Evolutionary conservation across 2,888 invertebrate species (phyloP).

Genomic region (Calameuta filiformis): DNA sequence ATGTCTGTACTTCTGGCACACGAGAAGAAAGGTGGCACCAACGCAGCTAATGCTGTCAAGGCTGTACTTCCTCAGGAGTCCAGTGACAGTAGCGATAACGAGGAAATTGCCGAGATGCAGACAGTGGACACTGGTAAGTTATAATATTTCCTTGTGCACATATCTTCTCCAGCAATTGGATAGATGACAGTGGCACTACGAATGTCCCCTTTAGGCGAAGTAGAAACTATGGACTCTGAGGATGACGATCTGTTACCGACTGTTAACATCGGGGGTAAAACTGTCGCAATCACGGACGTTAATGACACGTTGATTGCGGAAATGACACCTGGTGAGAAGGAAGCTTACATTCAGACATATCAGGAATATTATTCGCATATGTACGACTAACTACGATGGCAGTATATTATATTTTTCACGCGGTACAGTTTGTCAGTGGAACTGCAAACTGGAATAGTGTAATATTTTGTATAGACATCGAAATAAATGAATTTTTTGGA

Average conservation of each 20-base stretch:
- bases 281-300: conserved; percentile 85
- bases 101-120: conserved; percentile 76
- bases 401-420: conserved; percentile 20
- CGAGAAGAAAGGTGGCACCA: conserved; percentile 79
- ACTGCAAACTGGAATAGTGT: conserved; percentile 28
- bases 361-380: conserved; percentile 94
- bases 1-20: conserved; percentile 92
- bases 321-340: conserved; percentile 94
- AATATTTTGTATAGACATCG: conserved; percentile 54
- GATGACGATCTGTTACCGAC: conserved; percentile 84
- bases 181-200: background rate
- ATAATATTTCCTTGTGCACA: background rate
- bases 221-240: conserved; percentile 81
- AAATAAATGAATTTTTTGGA: conserved; percentile 40
- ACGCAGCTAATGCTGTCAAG: conserved; percentile 73
- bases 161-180: background rate
- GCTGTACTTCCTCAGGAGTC: conserved; percentile 71
- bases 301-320: conserved; percentile 87
- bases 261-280: conserved; percentile 83
- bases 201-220: conserved; percentile 69
- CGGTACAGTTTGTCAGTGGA: conserved; percentile 22
- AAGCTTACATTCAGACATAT: conserved; percentile 92
- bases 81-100: conserved; percentile 85
- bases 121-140: conserved; percentile 73
- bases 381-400: conserved; percentile 72